Conservation (phyloP, 2,113 vertebrate genomes). For the Arenaria interpres region DNA sequence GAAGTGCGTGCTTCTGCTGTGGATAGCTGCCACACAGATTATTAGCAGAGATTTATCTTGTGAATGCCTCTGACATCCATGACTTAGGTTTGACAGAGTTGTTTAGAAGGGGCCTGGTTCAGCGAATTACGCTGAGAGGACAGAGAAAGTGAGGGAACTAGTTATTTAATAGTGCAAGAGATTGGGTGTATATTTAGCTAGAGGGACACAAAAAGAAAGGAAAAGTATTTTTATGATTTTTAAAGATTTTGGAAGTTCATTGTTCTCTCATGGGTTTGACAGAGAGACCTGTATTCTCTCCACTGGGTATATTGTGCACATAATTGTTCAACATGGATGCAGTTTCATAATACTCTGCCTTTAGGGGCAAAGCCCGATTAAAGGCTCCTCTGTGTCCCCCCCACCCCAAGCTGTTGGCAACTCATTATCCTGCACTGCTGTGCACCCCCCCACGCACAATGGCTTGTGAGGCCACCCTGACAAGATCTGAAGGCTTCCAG, state of each 20-base stretch:
- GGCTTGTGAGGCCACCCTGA: not conserved
- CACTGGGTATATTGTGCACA: fast-evolving
- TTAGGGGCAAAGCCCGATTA: not conserved
- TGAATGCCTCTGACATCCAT: not conserved
- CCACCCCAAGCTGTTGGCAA: fast-evolving
- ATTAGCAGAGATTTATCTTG: not conserved
- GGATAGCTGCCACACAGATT: not conserved
- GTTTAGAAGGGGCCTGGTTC: not conserved
- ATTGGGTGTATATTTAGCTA: not conserved
- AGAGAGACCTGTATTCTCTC: not conserved
- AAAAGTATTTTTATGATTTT: not conserved
- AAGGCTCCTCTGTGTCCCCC: not conserved
- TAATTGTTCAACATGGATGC: not conserved
- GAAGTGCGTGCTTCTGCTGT: not conserved
- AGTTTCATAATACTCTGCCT: not conserved
- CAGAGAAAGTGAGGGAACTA: not conserved
- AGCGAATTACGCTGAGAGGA: not conserved
- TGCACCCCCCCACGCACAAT: fast-evolving
- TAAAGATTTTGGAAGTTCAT: not conserved
- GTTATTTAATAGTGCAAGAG: not conserved
- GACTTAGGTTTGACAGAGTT: not conserved
- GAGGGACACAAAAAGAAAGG: not conserved
- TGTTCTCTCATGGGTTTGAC: not conserved
- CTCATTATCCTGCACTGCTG: not conserved
- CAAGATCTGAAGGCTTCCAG: not conserved